Evolutionary conservation across 35 echinoderm and acorn worm genomes (phyloP).

Genomic region (Holothuria glaberrima): DNA sequence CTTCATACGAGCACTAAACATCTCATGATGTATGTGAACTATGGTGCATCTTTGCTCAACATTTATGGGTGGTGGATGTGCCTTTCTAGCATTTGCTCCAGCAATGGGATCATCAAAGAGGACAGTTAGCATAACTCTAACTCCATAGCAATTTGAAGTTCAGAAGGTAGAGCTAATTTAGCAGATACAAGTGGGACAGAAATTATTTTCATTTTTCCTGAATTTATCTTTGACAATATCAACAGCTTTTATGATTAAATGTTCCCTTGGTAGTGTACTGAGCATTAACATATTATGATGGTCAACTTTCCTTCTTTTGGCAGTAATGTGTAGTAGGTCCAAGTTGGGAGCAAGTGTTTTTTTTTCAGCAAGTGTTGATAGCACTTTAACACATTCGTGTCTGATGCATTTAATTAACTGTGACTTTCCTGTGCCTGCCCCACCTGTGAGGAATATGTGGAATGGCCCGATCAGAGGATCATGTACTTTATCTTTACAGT

Average conservation of each 20-base stretch:
- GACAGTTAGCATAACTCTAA: background rate
- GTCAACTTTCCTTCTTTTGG: background rate
- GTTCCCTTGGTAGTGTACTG: background rate
- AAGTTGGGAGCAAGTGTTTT: too few relatives aligned
- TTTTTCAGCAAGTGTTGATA: too few relatives aligned
- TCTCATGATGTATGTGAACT: too few relatives aligned
- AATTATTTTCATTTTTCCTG: background rate
- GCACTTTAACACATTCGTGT: too few relatives aligned
- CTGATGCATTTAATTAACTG: too few relatives aligned
- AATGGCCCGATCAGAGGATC: too few relatives aligned
- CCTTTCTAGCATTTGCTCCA: background rate
- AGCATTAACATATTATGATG: background rate
- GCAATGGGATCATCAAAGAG: background rate
- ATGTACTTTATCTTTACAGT: too few relatives aligned
- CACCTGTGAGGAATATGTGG: too few relatives aligned
- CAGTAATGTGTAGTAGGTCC: background rate
- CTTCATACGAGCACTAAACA: background rate
- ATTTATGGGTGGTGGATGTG: too few relatives aligned
- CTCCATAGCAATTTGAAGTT: background rate
- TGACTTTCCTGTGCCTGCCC: too few relatives aligned
- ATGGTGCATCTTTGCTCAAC: too few relatives aligned
- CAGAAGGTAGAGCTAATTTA: background rate
- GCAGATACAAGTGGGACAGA: background rate
- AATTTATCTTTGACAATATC: background rate
- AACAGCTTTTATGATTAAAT: slow-evolving; percentile 2